phyloP scores from a whole-genome alignment of 2,113 vertebrate genomes.

The Mastomys natalensis region DNA sequence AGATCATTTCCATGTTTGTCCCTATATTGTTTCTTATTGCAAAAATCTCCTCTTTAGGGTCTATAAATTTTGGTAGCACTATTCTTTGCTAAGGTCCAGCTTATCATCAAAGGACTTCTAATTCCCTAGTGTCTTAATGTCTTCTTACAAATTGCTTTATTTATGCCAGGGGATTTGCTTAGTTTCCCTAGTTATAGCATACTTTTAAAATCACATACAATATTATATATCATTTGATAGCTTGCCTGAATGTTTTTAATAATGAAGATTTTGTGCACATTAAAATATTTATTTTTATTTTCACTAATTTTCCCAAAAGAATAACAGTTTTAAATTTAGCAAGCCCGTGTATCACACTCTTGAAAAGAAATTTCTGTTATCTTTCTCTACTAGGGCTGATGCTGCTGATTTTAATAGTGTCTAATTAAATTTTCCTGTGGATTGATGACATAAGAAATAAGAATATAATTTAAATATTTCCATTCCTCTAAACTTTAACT shows the following conservation, averaged over 20 bases:
- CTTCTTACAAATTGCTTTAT: not conserved
- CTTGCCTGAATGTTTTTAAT: not conserved
- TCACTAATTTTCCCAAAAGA: not conserved
- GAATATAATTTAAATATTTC: not conserved
- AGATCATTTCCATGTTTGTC: not conserved
- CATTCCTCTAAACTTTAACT: not conserved
- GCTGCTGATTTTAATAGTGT: not conserved
- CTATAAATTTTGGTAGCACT: not conserved
- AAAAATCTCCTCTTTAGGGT: not conserved
- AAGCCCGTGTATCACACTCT: not conserved
- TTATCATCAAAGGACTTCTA: not conserved
- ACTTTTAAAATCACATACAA: not conserved
- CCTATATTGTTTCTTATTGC: not conserved
- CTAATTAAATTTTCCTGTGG: not conserved
- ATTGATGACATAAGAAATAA: not conserved
- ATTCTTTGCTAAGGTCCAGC: not conserved
- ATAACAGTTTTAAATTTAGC: not conserved
- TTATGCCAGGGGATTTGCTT: not conserved
- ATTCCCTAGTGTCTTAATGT: not conserved
- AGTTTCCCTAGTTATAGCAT: not conserved
- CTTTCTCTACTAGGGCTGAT: not conserved
- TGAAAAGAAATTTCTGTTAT: not conserved
- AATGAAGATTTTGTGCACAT: not conserved
- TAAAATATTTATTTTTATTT: not conserved
- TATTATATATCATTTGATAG: not conserved